phyloP scores from a whole-genome alignment of 1,140 invertebrate genomes.

The Yoshiicerus persimilis region DNA sequence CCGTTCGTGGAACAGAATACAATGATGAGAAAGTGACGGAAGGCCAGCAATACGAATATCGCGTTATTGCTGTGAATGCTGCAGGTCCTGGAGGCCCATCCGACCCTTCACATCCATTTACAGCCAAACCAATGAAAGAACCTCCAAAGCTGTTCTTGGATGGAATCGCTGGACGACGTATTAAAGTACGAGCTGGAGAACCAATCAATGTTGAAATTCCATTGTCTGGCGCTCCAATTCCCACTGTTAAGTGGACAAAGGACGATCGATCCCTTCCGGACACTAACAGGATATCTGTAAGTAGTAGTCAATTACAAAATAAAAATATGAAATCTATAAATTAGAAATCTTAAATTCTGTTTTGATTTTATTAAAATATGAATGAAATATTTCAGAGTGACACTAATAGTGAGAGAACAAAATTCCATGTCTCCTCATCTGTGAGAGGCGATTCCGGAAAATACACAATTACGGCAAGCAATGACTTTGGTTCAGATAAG shows the following conservation, averaged over 20 bases:
- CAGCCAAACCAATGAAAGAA: conserved; percentile 92
- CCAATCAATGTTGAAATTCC: conserved; percentile 93
- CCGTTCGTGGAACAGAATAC: conserved; percentile 76
- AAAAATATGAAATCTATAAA: conserved; percentile 75
- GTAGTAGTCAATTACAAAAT: conserved; percentile 77
- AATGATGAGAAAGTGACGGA: conserved; percentile 85
- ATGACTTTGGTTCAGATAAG: conserved; percentile 89
- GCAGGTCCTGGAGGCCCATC: conserved; percentile 88
- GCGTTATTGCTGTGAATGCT: conserved; percentile 89
- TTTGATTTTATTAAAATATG: conserved; percentile 20
- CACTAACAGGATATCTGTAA: conserved; percentile 76
- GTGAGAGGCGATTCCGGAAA: conserved; percentile 86
- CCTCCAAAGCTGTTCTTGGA: conserved; percentile 91
- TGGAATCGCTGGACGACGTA: conserved; percentile 84
- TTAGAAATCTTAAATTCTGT: too few species aligned
- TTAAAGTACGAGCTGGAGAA: conserved; percentile 95
- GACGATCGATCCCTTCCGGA: conserved; percentile 70
- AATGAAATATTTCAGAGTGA: conserved; percentile 61
- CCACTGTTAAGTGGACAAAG: conserved; percentile 86
- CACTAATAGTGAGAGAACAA: conserved; percentile 80
- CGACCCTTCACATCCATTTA: conserved; percentile 81
- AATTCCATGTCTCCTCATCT: conserved; percentile 83
- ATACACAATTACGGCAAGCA: conserved; percentile 88
- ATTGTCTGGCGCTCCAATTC: conserved; percentile 89
- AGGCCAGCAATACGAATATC: conserved; percentile 90